phyloP scores from a whole-genome alignment of 2,113 vertebrate species.

The Panurus biarmicus region DNA sequence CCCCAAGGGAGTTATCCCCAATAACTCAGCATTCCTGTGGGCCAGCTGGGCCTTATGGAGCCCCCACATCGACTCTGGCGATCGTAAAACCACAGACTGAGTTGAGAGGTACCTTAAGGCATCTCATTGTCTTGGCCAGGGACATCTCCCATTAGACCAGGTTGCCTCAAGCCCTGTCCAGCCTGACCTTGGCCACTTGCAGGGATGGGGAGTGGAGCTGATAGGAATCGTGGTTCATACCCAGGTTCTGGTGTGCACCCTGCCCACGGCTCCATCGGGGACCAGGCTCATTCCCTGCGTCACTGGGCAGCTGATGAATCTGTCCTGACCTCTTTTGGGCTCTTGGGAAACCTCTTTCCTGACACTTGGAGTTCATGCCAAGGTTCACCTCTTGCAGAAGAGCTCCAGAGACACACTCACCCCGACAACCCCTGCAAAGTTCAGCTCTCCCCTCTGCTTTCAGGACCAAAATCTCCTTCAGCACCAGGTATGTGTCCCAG shows the following conservation, averaged over 20 bases:
- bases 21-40: background rate
- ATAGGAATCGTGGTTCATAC: accelerated
- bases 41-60: background rate
- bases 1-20: background rate
- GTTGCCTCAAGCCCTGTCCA: background rate
- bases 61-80: too few species aligned
- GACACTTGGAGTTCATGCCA: background rate
- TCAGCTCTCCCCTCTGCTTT: background rate
- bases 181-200: background rate
- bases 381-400: background rate
- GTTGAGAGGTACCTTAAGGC: background rate
- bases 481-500: accelerated
- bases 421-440: background rate
- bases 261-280: accelerated
- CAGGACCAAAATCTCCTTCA: background rate
- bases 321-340: background rate
- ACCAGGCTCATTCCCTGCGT: background rate
- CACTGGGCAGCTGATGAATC: background rate
- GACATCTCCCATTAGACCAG: background rate
- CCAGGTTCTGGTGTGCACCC: background rate
- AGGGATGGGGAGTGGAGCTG: background rate
- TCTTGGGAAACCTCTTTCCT: background rate
- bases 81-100: background rate
- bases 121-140: background rate
- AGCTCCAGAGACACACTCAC: background rate